Percentiles rank a stretch among this genome's conserved stretches.
These are phyloP conservation scores for Chitala chitala DNA, from an alignment of 2,113 vertebrate genomes.

Conservation along the genomic window DNA sequence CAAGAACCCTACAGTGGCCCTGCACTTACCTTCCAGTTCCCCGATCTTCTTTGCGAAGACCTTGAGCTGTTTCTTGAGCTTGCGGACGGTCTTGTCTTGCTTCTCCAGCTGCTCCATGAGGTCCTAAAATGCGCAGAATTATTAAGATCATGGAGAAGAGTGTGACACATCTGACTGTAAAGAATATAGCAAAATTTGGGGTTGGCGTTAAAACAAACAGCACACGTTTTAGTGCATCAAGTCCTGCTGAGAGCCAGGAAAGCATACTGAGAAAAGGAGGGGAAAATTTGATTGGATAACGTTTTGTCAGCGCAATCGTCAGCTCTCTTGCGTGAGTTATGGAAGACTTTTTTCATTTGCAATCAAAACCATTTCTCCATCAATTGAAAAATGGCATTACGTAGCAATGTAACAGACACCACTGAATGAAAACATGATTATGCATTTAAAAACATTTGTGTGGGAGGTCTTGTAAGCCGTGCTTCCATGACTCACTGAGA, in stretches of 20 bases:
- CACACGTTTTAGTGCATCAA: conserved; percentile 26
- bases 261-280: conserved; percentile 46
- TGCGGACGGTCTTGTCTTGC: conserved; percentile 96
- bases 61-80: conserved; percentile 97
- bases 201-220: conserved; percentile 23
- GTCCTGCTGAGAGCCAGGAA: conserved; percentile 49
- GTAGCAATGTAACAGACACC: not conserved
- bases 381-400: conserved; percentile 6
- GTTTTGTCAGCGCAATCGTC: not conserved
- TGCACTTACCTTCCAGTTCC: conserved; percentile 89
- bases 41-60: conserved; percentile 96
- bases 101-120: conserved; percentile 98
- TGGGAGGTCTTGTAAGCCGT: too few species aligned
- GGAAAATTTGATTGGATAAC: conserved; percentile 50
- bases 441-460: too few species aligned
- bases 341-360: conserved; percentile 7
- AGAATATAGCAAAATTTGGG: not conserved
- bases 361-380: not conserved
- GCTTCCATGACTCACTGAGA: conserved; percentile 56
- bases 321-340: conserved; percentile 11
- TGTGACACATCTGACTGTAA: not conserved
- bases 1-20: not conserved
- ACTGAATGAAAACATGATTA: not conserved
- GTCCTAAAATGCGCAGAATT: conserved; percentile 63
- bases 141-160: not conserved